A percentile compares a stretch with the other conserved stretches of the same genome.
Conservation (phyloP, 2,113 vertebrate genomes). For the Balaeniceps rex region DNA sequence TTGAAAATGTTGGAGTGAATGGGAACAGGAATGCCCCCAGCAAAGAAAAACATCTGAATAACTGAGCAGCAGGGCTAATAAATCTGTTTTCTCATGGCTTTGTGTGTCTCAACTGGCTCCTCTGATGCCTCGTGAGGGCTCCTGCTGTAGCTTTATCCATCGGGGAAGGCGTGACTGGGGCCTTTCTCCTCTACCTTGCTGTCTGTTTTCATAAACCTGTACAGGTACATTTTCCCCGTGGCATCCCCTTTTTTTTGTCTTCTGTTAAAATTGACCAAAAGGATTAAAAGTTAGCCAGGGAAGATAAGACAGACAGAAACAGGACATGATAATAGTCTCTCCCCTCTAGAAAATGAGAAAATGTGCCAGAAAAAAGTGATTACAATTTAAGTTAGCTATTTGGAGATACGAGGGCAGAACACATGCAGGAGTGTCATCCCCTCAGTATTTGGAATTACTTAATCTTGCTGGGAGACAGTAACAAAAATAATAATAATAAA, state of each 20-base stretch:
- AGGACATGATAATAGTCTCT: background rate
- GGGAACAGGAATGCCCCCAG: background rate
- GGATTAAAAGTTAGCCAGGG: background rate
- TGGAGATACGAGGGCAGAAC: conserved; percentile 13
- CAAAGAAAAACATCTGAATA: conserved; percentile 1
- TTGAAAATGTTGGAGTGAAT: background rate
- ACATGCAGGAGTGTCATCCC: background rate
- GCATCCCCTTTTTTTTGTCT: background rate
- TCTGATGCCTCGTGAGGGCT: background rate
- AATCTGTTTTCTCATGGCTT: background rate
- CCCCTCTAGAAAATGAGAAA: conserved; percentile 8
- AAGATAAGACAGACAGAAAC: background rate
- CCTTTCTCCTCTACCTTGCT: background rate
- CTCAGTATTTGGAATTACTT: conserved; percentile 33
- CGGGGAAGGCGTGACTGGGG: background rate
- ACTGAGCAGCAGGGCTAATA: background rate
- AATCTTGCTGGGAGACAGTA: conserved; percentile 32
- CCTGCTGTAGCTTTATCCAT: background rate
- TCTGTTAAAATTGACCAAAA: background rate
- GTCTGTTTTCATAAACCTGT: background rate
- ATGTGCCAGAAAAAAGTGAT: background rate
- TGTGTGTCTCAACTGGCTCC: background rate
- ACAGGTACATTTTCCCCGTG: background rate
- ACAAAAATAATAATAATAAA: conserved; percentile 31
- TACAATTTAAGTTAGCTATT: conserved; percentile 11